Evolutionary conservation across 2,888 invertebrate genomes (phyloP).

Genomic region (Drosophila fulvimacula): DNA sequence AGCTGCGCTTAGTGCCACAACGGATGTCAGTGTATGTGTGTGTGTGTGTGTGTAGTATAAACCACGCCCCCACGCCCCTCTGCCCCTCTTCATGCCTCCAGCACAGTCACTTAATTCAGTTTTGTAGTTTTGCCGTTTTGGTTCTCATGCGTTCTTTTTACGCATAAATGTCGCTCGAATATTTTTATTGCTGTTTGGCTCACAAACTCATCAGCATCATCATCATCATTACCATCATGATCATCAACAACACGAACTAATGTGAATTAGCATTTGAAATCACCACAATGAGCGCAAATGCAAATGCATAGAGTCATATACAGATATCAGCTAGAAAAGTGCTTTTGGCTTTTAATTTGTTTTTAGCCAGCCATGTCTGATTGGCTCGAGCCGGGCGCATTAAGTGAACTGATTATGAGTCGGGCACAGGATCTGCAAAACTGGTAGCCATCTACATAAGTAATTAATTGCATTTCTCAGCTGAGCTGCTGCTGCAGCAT

Average conservation of each 20-base stretch:
- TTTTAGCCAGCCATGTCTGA: slow-evolving; percentile 62
- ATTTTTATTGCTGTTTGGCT: slow-evolving; percentile 76
- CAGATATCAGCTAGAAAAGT: slow-evolving; percentile 21
- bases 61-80: background rate
- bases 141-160: slow-evolving; percentile 48
- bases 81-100: background rate
- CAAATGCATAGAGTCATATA: slow-evolving; percentile 11
- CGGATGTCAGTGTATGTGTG: slow-evolving; percentile 62
- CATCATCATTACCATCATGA: slow-evolving; percentile 17
- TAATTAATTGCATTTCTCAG: slow-evolving; percentile 74
- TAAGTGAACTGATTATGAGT: slow-evolving; percentile 67
- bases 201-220: background rate
- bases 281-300: slow-evolving; percentile 46
- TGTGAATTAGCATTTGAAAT: slow-evolving; percentile 72
- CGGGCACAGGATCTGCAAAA: slow-evolving; percentile 16
- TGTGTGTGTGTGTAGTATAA: slow-evolving; percentile 12
- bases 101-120: slow-evolving; percentile 63
- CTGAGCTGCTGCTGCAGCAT: slow-evolving; percentile 27
- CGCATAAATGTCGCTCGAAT: slow-evolving; percentile 75
- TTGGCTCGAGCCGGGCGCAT: slow-evolving; percentile 52
- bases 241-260: slow-evolving; percentile 60
- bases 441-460: slow-evolving; percentile 66
- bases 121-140: slow-evolving; percentile 56
- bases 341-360: slow-evolving; percentile 52
- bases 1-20: slow-evolving; percentile 62